phyloP scores from a whole-genome alignment of 1,140 invertebrate species.

The Neuroterus valhalla region DNA sequence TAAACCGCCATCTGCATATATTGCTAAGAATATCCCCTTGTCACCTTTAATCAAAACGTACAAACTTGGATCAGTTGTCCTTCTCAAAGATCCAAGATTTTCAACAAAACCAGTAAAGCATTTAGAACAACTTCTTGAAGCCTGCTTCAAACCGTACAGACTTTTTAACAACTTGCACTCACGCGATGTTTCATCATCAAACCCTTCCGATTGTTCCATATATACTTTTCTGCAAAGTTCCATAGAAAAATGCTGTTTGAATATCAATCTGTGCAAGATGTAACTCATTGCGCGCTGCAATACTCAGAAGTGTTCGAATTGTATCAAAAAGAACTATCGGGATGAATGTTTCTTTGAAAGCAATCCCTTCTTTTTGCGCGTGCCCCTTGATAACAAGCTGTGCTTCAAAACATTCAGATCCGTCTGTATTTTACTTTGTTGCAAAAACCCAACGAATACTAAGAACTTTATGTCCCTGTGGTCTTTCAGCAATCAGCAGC shows the following conservation, averaged over 20 bases:
- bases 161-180: slow-evolving; percentile 63
- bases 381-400: slow-evolving; percentile 54
- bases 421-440: slow-evolving; percentile 57
- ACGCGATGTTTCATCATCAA: slow-evolving; percentile 41
- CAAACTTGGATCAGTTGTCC: slow-evolving; percentile 51
- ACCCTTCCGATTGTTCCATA: slow-evolving; percentile 44
- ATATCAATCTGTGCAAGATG: slow-evolving; percentile 64
- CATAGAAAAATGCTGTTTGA: slow-evolving; percentile 68
- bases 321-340: slow-evolving; percentile 51
- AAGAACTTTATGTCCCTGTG: slow-evolving; percentile 57
- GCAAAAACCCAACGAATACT: slow-evolving; percentile 66
- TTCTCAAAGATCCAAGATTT: slow-evolving; percentile 45
- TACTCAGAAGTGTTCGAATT: slow-evolving; percentile 51
- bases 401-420: slow-evolving; percentile 56
- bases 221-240: slow-evolving; percentile 61
- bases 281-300: slow-evolving; percentile 49
- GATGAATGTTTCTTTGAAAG: slow-evolving; percentile 52
- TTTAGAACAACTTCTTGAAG: slow-evolving; percentile 66
- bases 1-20: slow-evolving; percentile 57
- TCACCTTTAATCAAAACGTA: slow-evolving; percentile 51
- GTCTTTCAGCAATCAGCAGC: slow-evolving; percentile 64
- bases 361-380: slow-evolving; percentile 47
- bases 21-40: slow-evolving; percentile 48
- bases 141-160: slow-evolving; percentile 71
- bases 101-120: slow-evolving; percentile 44